Base-by-base conservation (phyloP, 1,140 invertebrate genomes). In the Archivesica marissinica region DNA sequence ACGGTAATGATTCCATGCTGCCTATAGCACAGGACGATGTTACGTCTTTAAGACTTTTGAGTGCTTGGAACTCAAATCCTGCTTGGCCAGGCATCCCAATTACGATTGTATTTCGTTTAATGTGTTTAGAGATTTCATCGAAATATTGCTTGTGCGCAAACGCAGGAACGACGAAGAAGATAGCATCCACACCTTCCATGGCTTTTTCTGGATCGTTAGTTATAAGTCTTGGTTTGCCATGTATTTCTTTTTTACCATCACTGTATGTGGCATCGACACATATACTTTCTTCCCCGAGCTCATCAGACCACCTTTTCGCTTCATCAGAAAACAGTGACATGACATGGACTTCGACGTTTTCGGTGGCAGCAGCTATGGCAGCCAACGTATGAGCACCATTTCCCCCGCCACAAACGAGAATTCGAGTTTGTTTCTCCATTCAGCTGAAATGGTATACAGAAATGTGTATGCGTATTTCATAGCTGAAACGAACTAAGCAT, bases 61-160 rank as follows among this genome's bases (percentile, higher is more conserved):
- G 56, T 28, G 88, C 87, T 35, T 87, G 88, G 35, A 93, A 90
- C 59, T 92, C 89, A 66, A 93, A 92, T 2, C 92, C 92, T 25
- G 90, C 83, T 47, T 86, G 85, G 6, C 91, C 89, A 7, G 91
- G 90, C 39, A 90, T 61, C 20, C 91, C 91, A 4, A 90, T 87
- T 3, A 92, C 86, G 2, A 89, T 81, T n/a, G 87, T 85, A n/a
- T 89, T 87, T 61, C 82, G 85, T 33, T 86, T 56, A 13, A 91
- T 20, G 39, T 89, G 76, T 17, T 90, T 88, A 30, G 52, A 54
- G 17, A 92, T 89, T n/a, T 89, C 90, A 74, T 89, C 74, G 39
- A 92, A 88, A 61, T 92, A 92, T 28, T 75, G 56, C 61, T 87
- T 82, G 68, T 92, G 91, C 15, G 86, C 88, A 64, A 88, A 88